phyloP scores from a whole-genome alignment of 37 sponge, comb jelly and placozoan species.

The Cliona cf. orientalis region DNA sequence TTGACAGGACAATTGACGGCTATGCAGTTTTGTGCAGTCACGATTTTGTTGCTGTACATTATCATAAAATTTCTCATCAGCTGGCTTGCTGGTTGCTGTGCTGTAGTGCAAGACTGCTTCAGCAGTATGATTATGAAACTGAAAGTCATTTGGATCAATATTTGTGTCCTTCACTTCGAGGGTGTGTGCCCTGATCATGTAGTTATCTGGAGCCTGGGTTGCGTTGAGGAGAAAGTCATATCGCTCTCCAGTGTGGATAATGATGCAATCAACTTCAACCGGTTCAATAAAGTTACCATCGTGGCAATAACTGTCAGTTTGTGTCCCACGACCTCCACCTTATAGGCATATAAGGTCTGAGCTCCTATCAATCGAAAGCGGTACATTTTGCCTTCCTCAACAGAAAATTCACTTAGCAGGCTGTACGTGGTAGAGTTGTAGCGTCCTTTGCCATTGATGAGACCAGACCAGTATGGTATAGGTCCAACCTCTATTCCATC shows the following conservation, averaged over 20 bases:
- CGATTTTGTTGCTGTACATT: conserved; percentile 12
- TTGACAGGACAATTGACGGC: conserved; percentile 81
- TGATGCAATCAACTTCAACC: conserved; percentile 65
- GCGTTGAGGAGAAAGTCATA: conserved; percentile 74
- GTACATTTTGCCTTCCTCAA: conserved; percentile 33
- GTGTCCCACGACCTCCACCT: conserved; percentile 71
- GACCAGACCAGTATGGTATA: conserved; percentile 68
- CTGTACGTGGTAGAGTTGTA: conserved; percentile 10
- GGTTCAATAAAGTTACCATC: conserved; percentile 68
- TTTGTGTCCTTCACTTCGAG: conserved; percentile 41
- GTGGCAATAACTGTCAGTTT: conserved; percentile 62
- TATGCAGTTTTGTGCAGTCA: neutral
- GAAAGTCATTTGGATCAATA: neutral
- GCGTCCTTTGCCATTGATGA: conserved; percentile 85
- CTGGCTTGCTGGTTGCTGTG: neutral
- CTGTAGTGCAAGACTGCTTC: conserved; percentile 62
- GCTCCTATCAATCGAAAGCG: conserved; percentile 86
- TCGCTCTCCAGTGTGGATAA: conserved; percentile 83
- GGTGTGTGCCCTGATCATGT: conserved; percentile 76
- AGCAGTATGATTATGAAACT: conserved; percentile 10
- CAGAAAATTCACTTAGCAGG: conserved; percentile 24
- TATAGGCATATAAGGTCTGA: conserved; percentile 73
- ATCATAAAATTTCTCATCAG: neutral
- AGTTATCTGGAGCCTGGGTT: conserved; percentile 19
- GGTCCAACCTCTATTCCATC: conserved; percentile 75